Conservation (phyloP, 2,888 invertebrate species). For the Agrochola circellaris region DNA sequence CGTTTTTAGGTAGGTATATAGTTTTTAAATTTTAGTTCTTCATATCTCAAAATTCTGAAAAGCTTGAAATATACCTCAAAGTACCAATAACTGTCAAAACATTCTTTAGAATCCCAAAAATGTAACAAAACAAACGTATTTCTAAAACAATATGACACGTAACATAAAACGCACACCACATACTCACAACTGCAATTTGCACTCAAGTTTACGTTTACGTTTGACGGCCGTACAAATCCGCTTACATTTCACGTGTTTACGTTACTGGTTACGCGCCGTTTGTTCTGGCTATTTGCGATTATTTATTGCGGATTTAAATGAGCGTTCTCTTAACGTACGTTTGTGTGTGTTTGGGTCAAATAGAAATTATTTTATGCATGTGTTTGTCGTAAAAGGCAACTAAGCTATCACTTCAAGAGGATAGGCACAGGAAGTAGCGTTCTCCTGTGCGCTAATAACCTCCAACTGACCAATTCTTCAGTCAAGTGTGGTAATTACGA, state of each 20-base stretch:
- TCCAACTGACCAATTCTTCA: neutral
- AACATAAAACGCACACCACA: conserved; percentile 37
- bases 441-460: neutral
- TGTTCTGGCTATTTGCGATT: conserved; percentile 71
- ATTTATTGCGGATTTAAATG: conserved; percentile 71
- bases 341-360: conserved; percentile 46
- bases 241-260: conserved; percentile 75
- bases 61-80: neutral
- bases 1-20: no score
- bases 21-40: neutral
- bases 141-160: conserved; percentile 22
- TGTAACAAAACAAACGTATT: conserved; percentile 5
- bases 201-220: conserved; percentile 67
- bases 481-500: neutral
- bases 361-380: conserved; percentile 23
- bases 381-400: neutral
- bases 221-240: conserved; percentile 73
- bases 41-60: neutral
- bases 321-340: conserved; percentile 59
- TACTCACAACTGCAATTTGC: conserved; percentile 62
- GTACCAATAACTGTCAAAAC: conserved; percentile 8
- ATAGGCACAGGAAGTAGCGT: neutral
- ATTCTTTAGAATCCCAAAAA: conserved; percentile 1
- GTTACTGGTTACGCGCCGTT: conserved; percentile 68
- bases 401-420: neutral